Evolutionary conservation across 64 coral and sea anemone genomes (phyloP), one percentile per base, ranked within the genome.

Genomic region (Exaiptasia diaphana): DNA sequence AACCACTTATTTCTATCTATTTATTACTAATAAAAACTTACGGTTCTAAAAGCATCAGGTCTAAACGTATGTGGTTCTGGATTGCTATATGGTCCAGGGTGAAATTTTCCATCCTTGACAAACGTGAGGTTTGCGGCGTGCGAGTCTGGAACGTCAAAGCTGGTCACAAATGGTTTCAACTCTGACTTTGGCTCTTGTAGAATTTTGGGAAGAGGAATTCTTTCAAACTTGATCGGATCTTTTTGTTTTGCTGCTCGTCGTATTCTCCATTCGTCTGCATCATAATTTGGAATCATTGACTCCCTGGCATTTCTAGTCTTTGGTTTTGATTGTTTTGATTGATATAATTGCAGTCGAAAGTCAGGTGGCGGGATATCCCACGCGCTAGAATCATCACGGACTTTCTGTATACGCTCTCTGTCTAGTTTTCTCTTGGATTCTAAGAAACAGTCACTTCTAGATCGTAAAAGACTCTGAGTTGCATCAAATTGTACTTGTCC

Each of bases 1-100:
- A n/a, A n/a, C 17, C 53, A 61, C 17, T 3, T 61, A 30, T 61
- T 6, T 0, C 17, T 13, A 61, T 24, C 9, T 31, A 6, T 10
- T 10, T 5, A 3, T 56, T 23, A 0, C 18, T 1, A 56, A 56
- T 6, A 23, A 23, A 15, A 17, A 89, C 95, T 89, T 45, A 99
- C 95, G 68, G 80, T 90, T 71, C 89, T 85, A 75, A 99, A 99
- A 11, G 83, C 80, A 63, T 99, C 95, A 26, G 83, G 89, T 65
- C 85, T 83, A 74, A 99, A 99, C 14, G 81, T 86, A 56, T 88
- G 95, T 4, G 88, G 90, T 28, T 80, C 90, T 14, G 89, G 89
- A 67, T 85, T 39, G 5, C 38, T 68, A 41, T 99, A 99, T 9
- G 50, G 42, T 18, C 86, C 95, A 23, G 80, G 53, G 2, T 49